phyloP scores from a whole-genome alignment of 2,797 vertebrate species.

The Valencia hispanica region DNA sequence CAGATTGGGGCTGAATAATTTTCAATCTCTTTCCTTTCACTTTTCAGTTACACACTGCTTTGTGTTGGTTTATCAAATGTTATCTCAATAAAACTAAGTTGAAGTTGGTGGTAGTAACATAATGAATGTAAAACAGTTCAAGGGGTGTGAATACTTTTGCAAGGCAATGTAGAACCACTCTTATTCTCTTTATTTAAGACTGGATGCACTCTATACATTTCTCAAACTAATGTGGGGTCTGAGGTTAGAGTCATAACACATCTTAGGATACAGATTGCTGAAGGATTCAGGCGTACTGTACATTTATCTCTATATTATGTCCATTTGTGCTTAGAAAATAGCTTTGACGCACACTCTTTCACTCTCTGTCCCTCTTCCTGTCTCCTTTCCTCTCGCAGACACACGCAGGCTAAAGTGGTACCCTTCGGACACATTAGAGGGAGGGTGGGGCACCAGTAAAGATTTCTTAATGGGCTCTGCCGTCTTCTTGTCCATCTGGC shows the following conservation, averaged over 20 bases:
- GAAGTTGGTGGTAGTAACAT: neutral
- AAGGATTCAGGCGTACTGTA: neutral
- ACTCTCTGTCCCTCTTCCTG: neutral
- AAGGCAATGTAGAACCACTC: neutral
- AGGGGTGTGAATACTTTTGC: no score
- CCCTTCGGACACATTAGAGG: slow-evolving; percentile 78
- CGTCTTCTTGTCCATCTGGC: slow-evolving; percentile 72
- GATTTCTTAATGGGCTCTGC: slow-evolving; percentile 80
- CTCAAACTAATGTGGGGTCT: neutral
- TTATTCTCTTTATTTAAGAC: neutral
- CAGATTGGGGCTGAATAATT: no score
- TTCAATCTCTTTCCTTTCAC: no score
- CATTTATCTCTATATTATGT: neutral
- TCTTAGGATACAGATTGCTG: neutral
- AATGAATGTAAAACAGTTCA: neutral
- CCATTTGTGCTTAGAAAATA: slow-evolving; percentile 30
- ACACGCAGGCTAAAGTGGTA: slow-evolving; percentile 67
- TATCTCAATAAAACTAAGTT: neutral
- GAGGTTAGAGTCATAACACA: neutral
- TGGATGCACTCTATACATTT: neutral
- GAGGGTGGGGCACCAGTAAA: slow-evolving; percentile 82
- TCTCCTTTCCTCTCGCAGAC: slow-evolving; percentile 19
- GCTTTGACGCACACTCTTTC: slow-evolving; percentile 11
- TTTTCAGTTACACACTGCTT: neutral
- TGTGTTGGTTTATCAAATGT: neutral